Base-by-base conservation (phyloP, 1,140 invertebrate genomes). In the Neodiprion pinetum region DNA sequence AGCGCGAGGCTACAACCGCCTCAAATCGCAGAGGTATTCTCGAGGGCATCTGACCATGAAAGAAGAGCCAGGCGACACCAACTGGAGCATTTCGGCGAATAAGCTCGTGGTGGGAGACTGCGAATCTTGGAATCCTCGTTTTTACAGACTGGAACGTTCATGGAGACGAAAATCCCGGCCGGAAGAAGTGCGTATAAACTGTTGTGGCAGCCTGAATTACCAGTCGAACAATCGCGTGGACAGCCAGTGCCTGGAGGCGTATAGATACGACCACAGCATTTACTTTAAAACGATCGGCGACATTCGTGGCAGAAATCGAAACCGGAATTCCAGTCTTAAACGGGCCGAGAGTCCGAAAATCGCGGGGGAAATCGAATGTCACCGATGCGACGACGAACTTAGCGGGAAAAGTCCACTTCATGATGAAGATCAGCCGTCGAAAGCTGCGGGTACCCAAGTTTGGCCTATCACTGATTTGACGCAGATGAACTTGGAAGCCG, bases 221-320 rank as follows among this genome's bases (percentile, higher is more conserved):
- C 84, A 86, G 53, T 87, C 87, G 1, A 86, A 84, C 73, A 81
- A 74, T 7, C 81, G 83, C 61, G 72, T 89, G 40, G 86, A 89
- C 14, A 88, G 79, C 53, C 82, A 76, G 7, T 88, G 87, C 40
- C 72, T 88, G 50, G 84, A 88, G 71, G 83, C 76, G 2, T 88
- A 87, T 48, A 82, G 85, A 12, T 85, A 87, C 72, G 87, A 88
- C 61, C 87, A 88, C 69, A 88, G 87, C 49, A 88, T 88, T 66
- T 88, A 88, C 48, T 88, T 88, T 71, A 88, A 88, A 75, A 88
- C 86, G 0, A 81, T 88, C 10, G 87, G 87, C 0, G 87, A 88
- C 48, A 80, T 86, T 0, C 81, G 61, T 23, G 81, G 61, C 17
- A 75, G 67, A 14, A 17, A 61, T 61, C 53, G 53, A 61, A 61